Conservation (phyloP, 1,140 invertebrate species). For the Aphelenchoides fujianensis region DNA sequence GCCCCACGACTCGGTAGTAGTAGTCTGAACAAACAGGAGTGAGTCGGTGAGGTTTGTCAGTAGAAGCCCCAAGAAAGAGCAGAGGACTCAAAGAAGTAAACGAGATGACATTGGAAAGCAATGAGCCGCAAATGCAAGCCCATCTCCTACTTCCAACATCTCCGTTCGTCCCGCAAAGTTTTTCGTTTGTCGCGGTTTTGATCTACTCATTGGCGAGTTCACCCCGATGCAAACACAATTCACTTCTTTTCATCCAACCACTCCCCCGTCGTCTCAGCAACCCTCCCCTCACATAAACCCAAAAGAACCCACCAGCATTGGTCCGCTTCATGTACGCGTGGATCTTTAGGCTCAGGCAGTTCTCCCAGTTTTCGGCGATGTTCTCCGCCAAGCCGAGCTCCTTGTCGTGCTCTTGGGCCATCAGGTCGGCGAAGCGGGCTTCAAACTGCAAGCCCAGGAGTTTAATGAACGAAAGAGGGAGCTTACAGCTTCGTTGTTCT, state of each 20-base stretch:
- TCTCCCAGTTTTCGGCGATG: conserved; percentile 6
- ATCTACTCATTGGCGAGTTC: no score
- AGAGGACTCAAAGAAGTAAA: no score
- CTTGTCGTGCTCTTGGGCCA: conserved; percentile 6
- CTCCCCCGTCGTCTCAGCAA: no score
- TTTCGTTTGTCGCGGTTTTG: no score
- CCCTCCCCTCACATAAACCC: no score
- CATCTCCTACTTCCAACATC: no score
- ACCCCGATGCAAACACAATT: no score
- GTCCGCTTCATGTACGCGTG: not conserved
- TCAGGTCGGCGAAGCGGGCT: conserved; percentile 1
- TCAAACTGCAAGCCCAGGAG: conserved; percentile 4
- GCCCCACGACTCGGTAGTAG: not conserved
- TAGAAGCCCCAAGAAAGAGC: no score
- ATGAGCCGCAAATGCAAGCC: no score
- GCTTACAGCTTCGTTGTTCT: conserved; percentile 10
- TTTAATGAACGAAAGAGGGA: not conserved
- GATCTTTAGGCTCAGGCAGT: conserved; percentile 4
- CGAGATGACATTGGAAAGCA: no score
- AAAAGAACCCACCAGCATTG: conserved; percentile 7
- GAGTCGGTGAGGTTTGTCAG: not conserved
- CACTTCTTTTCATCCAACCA: no score
- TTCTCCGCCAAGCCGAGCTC: not conserved
- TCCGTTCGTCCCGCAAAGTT: no score
- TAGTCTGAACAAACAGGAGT: not conserved